Evolutionary conservation across 2,888 invertebrate genomes (phyloP), one percentile per base, ranked within the genome.

Genomic region (Bombylius major): DNA sequence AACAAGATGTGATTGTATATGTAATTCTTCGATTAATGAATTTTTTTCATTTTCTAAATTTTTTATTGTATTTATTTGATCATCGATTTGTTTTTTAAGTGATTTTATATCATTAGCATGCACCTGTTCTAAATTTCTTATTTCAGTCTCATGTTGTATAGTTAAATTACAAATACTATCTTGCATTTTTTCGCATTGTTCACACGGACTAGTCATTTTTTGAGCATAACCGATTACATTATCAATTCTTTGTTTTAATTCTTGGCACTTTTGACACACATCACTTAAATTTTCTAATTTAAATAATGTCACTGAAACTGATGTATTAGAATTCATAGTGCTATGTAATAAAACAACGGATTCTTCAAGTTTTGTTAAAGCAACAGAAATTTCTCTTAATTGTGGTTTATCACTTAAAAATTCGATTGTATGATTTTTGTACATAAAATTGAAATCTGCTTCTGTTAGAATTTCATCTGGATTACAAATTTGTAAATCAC

Each of bases 261-360:
- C 77, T 49, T 75, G 72, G 65, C 82, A 83, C 62, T 79, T 81
- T 48, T 76, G 71, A 65, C 79, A 81, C 48, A 81, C 75, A 62
- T 78, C 77, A 59, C 75, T 70, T 70, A 81, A 75, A 65, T 75
- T 76, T 39, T 63, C 66, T 7, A 70, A 62, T 53, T 71, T 70
- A 51, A 60, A 47, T 12, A 54, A 46, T 0, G 51, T n/a, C 5
- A 69, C 56, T 23, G 69, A 66, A 56, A 70, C 63, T 34, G 65
- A 64, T 11, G 66, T 60, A 51, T 62, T 62, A 13, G 66, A 63
- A 50, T 58, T 63, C 3, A 66, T 50, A 7, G 62, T 61, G 42
- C 65, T 66, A 50, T 68, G 67, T 47, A 70, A 56, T 13, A 66
- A 63, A 7, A 66, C 63, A 14, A 70, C 58, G 2, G 67, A 67